Percentiles rank a stretch among this genome's conserved stretches.
Evolutionary conservation across 2,113 vertebrate species (phyloP).

Genomic region (Melanerpes formicivorus): DNA sequence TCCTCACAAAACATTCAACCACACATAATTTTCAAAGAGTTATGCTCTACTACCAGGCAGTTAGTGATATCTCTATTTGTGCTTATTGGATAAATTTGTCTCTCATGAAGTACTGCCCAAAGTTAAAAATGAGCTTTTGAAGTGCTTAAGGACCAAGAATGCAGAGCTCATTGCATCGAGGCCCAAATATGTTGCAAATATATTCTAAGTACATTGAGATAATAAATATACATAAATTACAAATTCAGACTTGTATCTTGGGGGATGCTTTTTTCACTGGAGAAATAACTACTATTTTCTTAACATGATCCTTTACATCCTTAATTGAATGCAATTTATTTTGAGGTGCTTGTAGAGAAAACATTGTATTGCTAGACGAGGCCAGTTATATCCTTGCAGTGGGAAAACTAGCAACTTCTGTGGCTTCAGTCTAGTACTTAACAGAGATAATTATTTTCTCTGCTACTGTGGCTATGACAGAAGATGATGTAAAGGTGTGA

Average conservation of each 20-base stretch:
- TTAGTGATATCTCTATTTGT: not conserved
- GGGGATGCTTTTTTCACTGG: not conserved
- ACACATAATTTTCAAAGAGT: not conserved
- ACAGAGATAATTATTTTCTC: not conserved
- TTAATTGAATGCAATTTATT: not conserved
- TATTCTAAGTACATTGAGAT: not conserved
- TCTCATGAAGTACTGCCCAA: not conserved
- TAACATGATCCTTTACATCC: not conserved
- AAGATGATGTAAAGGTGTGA: not conserved
- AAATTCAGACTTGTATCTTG: not conserved
- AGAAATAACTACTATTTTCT: not conserved
- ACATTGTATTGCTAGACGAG: not conserved
- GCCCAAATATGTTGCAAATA: not conserved
- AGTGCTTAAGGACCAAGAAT: not conserved
- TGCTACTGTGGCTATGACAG: not conserved
- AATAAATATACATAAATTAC: not conserved
- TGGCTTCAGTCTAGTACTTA: not conserved
- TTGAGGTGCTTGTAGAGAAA: not conserved
- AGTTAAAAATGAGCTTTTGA: not conserved
- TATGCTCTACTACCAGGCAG: not conserved
- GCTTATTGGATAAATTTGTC: not conserved
- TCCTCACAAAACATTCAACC: not conserved
- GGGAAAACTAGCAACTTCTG: not conserved
- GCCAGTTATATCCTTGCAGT: not conserved
- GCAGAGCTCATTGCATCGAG: not conserved